These are phyloP conservation scores for Melopsittacus undulatus DNA, from an alignment of 2,797 vertebrate species.

Conservation along the genomic window DNA sequence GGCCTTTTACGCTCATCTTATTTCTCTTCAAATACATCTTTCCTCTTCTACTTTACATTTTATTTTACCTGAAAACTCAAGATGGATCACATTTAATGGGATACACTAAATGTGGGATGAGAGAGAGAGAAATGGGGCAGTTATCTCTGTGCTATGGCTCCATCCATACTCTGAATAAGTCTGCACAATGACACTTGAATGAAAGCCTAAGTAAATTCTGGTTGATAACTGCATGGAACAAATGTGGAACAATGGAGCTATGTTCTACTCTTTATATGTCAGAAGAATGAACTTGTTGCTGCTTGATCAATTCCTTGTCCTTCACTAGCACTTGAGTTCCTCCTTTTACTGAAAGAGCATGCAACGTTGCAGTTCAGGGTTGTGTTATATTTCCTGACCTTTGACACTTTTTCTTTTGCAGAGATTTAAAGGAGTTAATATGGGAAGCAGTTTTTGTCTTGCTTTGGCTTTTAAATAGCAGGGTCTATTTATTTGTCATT, in stretches of 20 bases:
- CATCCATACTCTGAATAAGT: constrained; percentile 16
- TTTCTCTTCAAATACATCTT: background rate
- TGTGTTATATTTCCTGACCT: constrained; percentile 62
- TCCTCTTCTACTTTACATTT: background rate
- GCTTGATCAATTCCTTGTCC: constrained; percentile 53
- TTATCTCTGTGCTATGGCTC: constrained; percentile 25
- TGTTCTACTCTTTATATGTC: constrained; percentile 41
- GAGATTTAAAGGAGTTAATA: constrained; percentile 66
- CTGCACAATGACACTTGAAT: constrained; percentile 54
- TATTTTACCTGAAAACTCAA: background rate
- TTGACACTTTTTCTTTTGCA: background rate
- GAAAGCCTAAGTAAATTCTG: constrained; percentile 59
- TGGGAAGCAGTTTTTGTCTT: constrained; percentile 52
- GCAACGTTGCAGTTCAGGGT: constrained; percentile 33
- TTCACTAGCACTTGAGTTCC: constrained; percentile 39
- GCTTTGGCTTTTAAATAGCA: constrained; percentile 55
- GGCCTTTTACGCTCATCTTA: background rate
- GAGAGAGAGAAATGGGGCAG: constrained; percentile 10
- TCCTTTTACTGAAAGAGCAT: constrained; percentile 43
- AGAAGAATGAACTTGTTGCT: constrained; percentile 62
- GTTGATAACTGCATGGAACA: constrained; percentile 61
- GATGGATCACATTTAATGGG: background rate
- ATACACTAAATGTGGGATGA: background rate
- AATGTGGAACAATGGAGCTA: constrained; percentile 61
- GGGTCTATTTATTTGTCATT: constrained; percentile 53